Conservation (phyloP, 2,797 vertebrate species). For the Rhinogobio ventralis region DNA sequence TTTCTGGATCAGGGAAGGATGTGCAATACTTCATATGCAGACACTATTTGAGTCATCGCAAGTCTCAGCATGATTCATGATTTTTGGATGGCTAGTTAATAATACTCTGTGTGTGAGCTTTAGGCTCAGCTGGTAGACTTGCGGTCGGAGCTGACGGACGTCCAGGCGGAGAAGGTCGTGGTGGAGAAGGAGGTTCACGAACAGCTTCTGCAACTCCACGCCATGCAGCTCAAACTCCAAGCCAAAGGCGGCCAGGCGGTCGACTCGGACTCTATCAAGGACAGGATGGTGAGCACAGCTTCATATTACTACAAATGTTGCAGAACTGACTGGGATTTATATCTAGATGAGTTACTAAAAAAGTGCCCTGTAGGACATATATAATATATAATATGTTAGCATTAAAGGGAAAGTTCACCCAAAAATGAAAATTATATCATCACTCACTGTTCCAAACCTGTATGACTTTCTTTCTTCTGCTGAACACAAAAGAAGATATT, state of each 20-base stretch:
- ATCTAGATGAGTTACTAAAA: background rate
- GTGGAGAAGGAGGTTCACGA: constrained; percentile 93
- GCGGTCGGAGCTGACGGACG: constrained; percentile 93
- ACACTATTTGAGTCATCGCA: constrained; percentile 1
- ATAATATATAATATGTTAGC: background rate
- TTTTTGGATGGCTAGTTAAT: constrained; percentile 14
- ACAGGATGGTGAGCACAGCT: constrained; percentile 85
- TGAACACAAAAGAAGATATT: background rate
- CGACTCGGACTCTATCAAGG: constrained; percentile 93
- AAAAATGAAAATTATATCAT: background rate
- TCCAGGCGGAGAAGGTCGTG: constrained; percentile 87
- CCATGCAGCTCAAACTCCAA: constrained; percentile 93
- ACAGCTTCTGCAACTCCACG: constrained; percentile 93
- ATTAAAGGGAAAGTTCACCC: background rate
- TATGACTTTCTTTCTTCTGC: background rate
- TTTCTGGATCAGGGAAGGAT: background rate
- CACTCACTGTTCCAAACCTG: background rate
- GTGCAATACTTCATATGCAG: background rate
- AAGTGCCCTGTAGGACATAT: background rate
- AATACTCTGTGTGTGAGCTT: constrained; percentile 18
- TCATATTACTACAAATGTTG: background rate
- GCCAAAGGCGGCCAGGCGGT: constrained; percentile 87
- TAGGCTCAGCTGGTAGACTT: constrained; percentile 96
- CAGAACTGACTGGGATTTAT: background rate
- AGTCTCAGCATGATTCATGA: constrained; percentile 20